These are phyloP conservation scores for Paedocypris sp. DNA, from an alignment of 2,113 vertebrate species.

Conservation along the genomic window DNA sequence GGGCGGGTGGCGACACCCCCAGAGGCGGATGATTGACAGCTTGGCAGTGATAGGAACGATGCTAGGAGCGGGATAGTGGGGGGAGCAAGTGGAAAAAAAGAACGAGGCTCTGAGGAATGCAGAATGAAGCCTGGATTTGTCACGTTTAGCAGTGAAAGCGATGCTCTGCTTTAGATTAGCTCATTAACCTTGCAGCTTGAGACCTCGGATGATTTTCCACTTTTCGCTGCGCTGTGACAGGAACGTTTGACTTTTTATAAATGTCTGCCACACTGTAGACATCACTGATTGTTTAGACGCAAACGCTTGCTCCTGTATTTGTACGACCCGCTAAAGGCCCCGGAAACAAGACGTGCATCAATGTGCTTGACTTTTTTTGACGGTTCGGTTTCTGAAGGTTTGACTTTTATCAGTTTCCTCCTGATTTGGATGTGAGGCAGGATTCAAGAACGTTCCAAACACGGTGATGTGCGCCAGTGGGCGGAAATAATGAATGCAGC, in stretches of 20 bases:
- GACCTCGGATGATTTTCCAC: no score
- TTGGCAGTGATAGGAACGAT: slow-evolving; percentile 42
- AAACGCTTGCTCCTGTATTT: no score
- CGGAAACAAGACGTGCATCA: background rate
- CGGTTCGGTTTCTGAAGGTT: background rate
- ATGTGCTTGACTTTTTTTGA: background rate
- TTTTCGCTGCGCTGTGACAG: no score
- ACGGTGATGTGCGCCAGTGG: slow-evolving; percentile 12
- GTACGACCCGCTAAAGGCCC: background rate
- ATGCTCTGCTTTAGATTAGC: no score
- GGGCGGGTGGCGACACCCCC: background rate
- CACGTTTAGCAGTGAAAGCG: no score
- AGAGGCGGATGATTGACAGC: slow-evolving; percentile 47
- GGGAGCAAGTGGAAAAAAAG: background rate
- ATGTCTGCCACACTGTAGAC: no score
- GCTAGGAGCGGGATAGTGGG: background rate
- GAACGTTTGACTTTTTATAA: no score
- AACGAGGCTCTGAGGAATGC: background rate
- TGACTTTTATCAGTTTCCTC: background rate
- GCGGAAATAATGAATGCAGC: slow-evolving; percentile 24
- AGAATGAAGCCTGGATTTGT: background rate
- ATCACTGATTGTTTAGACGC: no score
- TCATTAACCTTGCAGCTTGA: no score
- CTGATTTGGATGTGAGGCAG: background rate
- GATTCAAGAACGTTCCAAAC: slow-evolving; percentile 8